Evolutionary conservation across 2,113 vertebrate genomes (phyloP).

Genomic region (Aphelocoma coerulescens): DNA sequence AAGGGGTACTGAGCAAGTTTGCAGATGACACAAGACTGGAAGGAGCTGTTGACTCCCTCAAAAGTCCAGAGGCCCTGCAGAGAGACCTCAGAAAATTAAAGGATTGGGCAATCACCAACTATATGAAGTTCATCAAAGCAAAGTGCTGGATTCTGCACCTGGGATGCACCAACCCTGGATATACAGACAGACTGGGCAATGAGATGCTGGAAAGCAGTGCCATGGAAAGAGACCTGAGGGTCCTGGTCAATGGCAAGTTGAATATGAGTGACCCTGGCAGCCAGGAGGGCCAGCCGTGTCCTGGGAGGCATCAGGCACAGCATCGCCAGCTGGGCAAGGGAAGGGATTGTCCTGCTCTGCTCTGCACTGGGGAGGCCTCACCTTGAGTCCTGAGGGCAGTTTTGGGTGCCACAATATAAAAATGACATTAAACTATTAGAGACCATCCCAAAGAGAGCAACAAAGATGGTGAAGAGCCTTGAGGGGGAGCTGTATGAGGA

Average conservation of each 20-base stretch:
- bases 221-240: accelerated
- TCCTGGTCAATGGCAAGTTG: neutral
- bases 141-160: neutral
- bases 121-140: neutral
- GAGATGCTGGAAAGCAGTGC: neutral
- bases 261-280: neutral
- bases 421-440: neutral
- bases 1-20: neutral
- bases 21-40: neutral
- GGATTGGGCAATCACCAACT: neutral
- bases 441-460: neutral
- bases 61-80: neutral
- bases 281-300: neutral
- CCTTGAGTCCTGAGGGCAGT: accelerated
- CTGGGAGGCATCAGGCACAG: neutral
- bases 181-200: neutral
- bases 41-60: neutral
- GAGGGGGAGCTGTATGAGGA: accelerated
- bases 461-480: neutral
- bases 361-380: accelerated
- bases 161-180: accelerated
- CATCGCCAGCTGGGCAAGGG: accelerated
- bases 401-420: neutral
- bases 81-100: neutral
- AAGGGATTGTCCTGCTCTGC: neutral